Percentiles rank a stretch among this genome's conserved stretches.
Conservation (phyloP, 2,113 vertebrate genomes). For the Callaeas wilsoni region DNA sequence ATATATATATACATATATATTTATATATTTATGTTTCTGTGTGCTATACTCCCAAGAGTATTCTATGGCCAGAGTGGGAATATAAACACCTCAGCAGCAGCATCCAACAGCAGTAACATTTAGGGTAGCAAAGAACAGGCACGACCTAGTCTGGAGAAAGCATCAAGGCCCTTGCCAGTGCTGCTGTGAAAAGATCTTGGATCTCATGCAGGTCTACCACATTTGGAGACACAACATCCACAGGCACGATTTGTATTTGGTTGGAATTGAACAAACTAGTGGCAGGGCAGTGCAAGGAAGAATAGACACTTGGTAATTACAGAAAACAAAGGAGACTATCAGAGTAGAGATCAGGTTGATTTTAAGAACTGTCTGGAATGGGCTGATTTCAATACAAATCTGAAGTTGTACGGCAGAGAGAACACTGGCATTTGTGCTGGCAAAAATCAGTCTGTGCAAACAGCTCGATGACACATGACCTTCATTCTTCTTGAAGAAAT, state of each 20-base stretch:
- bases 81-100: neutral
- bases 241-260: neutral
- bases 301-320: neutral
- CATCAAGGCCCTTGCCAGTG: neutral
- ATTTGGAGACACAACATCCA: neutral
- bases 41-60: neutral
- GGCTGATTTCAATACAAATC: neutral
- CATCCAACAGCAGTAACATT: neutral
- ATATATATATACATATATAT: no score
- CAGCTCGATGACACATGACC: neutral
- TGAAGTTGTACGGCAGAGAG: neutral
- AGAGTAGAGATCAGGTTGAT: neutral
- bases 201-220: neutral
- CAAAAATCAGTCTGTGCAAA: neutral
- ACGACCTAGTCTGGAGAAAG: neutral
- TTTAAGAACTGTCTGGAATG: neutral
- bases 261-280: neutral
- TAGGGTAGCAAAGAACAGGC: neutral
- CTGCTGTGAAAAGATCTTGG: neutral
- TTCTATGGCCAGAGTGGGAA: neutral
- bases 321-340: neutral
- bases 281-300: neutral
- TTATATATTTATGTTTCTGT: neutral
- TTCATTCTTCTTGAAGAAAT: neutral
- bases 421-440: neutral